These are phyloP conservation scores for Megalurothrips usitatus DNA, from an alignment of 2,888 invertebrate genomes.

Conservation along the genomic window DNA sequence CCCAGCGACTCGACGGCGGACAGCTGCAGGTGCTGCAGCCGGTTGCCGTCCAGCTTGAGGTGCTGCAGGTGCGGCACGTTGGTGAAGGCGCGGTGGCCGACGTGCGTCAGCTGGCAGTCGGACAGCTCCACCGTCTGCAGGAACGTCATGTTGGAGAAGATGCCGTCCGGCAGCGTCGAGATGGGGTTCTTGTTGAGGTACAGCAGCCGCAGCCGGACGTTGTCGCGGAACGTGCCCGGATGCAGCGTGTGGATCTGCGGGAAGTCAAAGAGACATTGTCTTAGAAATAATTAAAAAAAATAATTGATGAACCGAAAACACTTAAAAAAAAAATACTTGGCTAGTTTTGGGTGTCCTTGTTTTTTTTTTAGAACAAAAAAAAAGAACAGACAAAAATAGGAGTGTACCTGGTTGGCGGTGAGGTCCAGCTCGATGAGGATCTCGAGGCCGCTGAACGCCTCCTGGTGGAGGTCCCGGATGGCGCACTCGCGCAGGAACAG, in stretches of 20 bases:
- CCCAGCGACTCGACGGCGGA: slow-evolving; percentile 62
- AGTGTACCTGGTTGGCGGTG: slow-evolving; percentile 58
- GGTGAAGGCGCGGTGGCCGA: slow-evolving; percentile 67
- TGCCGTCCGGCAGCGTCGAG: slow-evolving; percentile 63
- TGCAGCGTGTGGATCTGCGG: slow-evolving; percentile 38
- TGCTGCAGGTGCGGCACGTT: slow-evolving; percentile 63
- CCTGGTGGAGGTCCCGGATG: slow-evolving; percentile 64
- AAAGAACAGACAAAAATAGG: slow-evolving; percentile 62
- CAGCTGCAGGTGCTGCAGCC: slow-evolving; percentile 54
- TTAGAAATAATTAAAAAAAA: no score
- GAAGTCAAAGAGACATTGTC: slow-evolving; percentile 64
- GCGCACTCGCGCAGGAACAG: slow-evolving; percentile 70
- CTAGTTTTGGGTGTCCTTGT: no score
- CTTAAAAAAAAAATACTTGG: no score
- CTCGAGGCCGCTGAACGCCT: slow-evolving; percentile 66
- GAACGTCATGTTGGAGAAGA: slow-evolving; percentile 70
- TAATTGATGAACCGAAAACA: no score
- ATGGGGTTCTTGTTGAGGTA: slow-evolving; percentile 71
- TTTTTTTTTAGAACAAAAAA: no score
- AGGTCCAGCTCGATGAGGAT: slow-evolving; percentile 64
- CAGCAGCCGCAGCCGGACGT: slow-evolving; percentile 65
- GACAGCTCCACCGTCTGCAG: slow-evolving; percentile 73
- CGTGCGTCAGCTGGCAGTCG: slow-evolving; percentile 64
- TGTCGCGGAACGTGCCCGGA: slow-evolving; percentile 63
- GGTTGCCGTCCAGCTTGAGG: slow-evolving; percentile 69